Evolutionary conservation across 2,888 invertebrate genomes (phyloP).

Genomic region (Drosophila affinis): DNA sequence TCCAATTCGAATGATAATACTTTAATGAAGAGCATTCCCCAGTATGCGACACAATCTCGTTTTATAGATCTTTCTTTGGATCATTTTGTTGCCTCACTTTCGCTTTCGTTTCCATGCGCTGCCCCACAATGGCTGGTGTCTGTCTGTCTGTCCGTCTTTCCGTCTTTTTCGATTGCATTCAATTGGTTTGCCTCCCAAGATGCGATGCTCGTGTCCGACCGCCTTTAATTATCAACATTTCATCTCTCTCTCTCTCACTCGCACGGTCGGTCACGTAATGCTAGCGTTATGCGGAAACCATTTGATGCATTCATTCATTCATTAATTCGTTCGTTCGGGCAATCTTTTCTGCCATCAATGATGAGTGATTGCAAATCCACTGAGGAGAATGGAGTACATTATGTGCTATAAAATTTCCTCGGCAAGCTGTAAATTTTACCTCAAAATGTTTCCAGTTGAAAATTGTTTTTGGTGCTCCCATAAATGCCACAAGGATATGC

Average conservation of each 20-base stretch:
- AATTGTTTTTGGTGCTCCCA: background rate
- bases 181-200: slow-evolving; percentile 54
- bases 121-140: slow-evolving; percentile 25
- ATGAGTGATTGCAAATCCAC: slow-evolving; percentile 15
- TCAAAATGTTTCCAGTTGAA: background rate
- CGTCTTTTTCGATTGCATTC: slow-evolving; percentile 58
- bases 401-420: background rate
- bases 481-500: slow-evolving; percentile 18
- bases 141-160: background rate
- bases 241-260: background rate
- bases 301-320: slow-evolving; percentile 12
- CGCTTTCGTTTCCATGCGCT: slow-evolving; percentile 19
- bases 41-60: slow-evolving; percentile 13
- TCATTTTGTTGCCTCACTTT: slow-evolving; percentile 23
- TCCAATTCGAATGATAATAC: too few species aligned
- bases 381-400: slow-evolving; percentile 9
- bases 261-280: slow-evolving; percentile 41
- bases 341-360: slow-evolving; percentile 35
- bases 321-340: background rate
- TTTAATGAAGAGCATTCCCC: background rate
- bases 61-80: slow-evolving; percentile 19
- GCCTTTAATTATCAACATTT: slow-evolving; percentile 58
- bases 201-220: slow-evolving; percentile 40
- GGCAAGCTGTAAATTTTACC: background rate
- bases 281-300: slow-evolving; percentile 31